phyloP scores from a whole-genome alignment of 2,797 vertebrate genomes.

The Pteronotus mesoamericanus region DNA sequence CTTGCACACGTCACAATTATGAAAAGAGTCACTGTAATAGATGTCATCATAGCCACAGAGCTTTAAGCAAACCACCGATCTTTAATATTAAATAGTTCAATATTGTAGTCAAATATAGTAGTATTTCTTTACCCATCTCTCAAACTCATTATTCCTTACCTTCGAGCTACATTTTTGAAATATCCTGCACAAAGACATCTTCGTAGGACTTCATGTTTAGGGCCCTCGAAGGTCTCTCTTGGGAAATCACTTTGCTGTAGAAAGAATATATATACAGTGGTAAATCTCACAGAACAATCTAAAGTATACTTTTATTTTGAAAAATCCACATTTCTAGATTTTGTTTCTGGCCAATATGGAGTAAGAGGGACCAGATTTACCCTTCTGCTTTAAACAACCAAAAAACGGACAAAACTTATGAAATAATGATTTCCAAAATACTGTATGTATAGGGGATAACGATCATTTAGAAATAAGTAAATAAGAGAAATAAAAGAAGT shows the following conservation, averaged over 20 bases:
- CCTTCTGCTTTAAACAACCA: not conserved
- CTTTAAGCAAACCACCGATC: not conserved
- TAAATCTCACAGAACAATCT: constrained; percentile 34
- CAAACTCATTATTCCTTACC: constrained; percentile 79
- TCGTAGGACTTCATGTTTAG: constrained; percentile 90
- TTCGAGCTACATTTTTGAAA: constrained; percentile 95
- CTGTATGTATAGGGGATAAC: not conserved
- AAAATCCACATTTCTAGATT: constrained; percentile 45
- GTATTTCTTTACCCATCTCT: not conserved
- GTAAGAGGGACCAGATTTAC: constrained; percentile 21
- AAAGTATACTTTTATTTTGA: constrained; percentile 36
- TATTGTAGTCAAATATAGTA: not conserved
- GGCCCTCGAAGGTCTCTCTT: constrained; percentile 89
- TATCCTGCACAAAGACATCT: constrained; percentile 95
- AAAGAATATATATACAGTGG: not conserved
- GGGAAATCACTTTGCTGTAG: constrained; percentile 91
- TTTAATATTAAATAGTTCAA: constrained; percentile 23
- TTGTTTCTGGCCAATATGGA: not conserved
- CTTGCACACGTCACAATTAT: not conserved
- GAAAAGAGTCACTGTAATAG: not conserved
- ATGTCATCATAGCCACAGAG: not conserved
- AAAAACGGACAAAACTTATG: constrained; percentile 15
- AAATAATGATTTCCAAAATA: constrained; percentile 47
- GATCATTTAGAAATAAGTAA: not conserved
- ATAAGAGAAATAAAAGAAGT: not conserved